Base-by-base conservation (phyloP, 2,888 invertebrate genomes). In the Napeogenes sylphis region DNA sequence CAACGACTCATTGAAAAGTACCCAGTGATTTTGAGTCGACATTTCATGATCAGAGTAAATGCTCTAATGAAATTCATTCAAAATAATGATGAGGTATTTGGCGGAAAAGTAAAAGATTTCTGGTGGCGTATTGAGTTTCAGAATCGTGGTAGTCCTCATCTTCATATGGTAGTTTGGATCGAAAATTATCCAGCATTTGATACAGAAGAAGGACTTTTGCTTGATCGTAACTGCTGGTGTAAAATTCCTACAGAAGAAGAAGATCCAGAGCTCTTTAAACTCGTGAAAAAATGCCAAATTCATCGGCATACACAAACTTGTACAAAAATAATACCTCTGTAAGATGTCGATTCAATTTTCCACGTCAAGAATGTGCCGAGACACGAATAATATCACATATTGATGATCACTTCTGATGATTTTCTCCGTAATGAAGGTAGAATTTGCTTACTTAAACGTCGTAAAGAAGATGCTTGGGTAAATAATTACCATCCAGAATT, bases 91-190 rank as follows among this genome's bases (percentile, higher is more conserved):
- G 58, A 65, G 55, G 35, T 67, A 59, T 67, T 70, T 58, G 67
- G 64, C 30, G 68, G 69, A 12, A 63, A 64, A 57, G 58, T 68
- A 14, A 57, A 59, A 61, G 70, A 70, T 54, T 53, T 53, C 47
- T 71, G 69, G 70, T 71, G 68, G 64, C 56, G 69, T 1, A 68
- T 70, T 45, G 68, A 70, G 32, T 71, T 68, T 30, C 68, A 71
- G 45, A 67, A 69, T 46, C 38, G 71, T 5, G 70, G 68, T 5
- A 70, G 69, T 62, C 70, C 70, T 4, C 35, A 35, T 35, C 5
- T 35, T 4, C 35, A 35, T 5, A 35, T 35, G 35, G 5, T 35
- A 4, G 35, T 35, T 4, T 35, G 35, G 35, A 4, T 35, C 3
- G 35, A 35, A 4, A 35, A 35, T 5, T 35, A 5, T 5, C 35